Percentiles rank a stretch among this genome's conserved stretches.
These are phyloP conservation scores for Brachypteracias leptosomus DNA, from an alignment of 2,113 vertebrate species.

Conservation along the genomic window DNA sequence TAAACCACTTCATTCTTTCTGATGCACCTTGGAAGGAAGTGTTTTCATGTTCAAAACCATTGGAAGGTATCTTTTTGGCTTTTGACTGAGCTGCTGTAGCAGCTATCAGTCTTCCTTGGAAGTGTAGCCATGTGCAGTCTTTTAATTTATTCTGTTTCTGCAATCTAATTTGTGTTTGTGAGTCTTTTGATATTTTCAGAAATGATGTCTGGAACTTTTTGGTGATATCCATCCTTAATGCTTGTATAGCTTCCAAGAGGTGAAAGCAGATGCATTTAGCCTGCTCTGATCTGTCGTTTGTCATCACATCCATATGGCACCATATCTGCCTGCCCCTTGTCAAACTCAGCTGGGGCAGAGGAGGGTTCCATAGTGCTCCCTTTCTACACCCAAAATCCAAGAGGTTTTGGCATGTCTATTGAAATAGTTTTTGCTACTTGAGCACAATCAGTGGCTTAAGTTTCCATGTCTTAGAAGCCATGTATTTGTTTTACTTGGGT, in stretches of 20 bases:
- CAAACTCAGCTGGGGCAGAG: neutral
- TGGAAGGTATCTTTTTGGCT: neutral
- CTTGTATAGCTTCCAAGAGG: neutral
- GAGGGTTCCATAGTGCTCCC: fast-evolving
- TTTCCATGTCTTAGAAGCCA: fast-evolving
- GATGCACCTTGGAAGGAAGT: neutral
- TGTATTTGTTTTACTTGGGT: neutral
- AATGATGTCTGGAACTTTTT: neutral
- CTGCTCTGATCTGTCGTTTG: neutral
- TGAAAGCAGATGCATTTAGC: neutral
- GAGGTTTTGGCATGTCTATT: neutral
- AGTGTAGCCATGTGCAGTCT: neutral
- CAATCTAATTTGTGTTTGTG: neutral
- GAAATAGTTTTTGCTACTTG: neutral
- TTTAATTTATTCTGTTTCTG: neutral
- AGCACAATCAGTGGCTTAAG: neutral
- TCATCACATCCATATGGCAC: neutral
- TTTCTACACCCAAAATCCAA: neutral
- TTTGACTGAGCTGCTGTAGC: neutral
- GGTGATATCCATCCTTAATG: neutral
- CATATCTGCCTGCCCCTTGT: fast-evolving
- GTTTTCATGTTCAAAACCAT: neutral
- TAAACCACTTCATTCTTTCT: neutral
- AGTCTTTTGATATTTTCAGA: neutral
- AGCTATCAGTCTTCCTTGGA: neutral